Evolutionary conservation across 2,888 invertebrate genomes (phyloP), one percentile per base, ranked within the genome.

Genomic region (Augochlorella aurata): DNA sequence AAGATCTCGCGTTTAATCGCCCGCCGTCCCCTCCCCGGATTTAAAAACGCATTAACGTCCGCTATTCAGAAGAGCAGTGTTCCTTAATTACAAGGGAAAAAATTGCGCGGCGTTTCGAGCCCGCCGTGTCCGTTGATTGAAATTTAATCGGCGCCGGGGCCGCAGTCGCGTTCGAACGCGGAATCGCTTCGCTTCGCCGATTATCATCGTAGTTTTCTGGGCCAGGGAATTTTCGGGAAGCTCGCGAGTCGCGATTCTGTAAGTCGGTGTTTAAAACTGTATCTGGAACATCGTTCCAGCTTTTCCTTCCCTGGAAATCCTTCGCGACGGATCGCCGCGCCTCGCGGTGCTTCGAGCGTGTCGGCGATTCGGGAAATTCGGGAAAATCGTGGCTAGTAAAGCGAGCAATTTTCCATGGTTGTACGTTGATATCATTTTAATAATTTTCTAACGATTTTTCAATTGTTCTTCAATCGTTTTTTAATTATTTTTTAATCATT

Each of bases 41-140:
- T 67, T 45, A 72, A 65, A 66, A 72, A 65, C 52, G 72, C 77
- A 77, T 77, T 77, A 77, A 61, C 77, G 77, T 52, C 47, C 52
- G 49, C 65, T 45, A 24, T 77, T 50, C 72, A 65, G n/a, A 18
- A 21, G 58, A 38, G 47, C 49, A 70, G 21, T 12, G 29, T 75
- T 66, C 65, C 66, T 77, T 73, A 74, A 77, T 77, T 77, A 77
- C 69, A 70, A 21, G 75, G 49, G 45, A 49, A 67, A 67, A 71
- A 77, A 70, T 58, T 66, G 67, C 65, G 21, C 24, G 50, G 16
- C 58, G 49, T 38, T 47, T 70, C 24, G 70, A 14, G 70, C 54
- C n/a, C 58, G 9, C 16, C 67, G 67, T 18, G 16, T 7, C n/a
- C 58, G 21, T 73, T 67, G 44, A 79, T 75, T 74, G 68, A 79